These are phyloP conservation scores for Autographa pulchrina DNA, from an alignment of 2,888 invertebrate species.

Conservation along the genomic window DNA sequence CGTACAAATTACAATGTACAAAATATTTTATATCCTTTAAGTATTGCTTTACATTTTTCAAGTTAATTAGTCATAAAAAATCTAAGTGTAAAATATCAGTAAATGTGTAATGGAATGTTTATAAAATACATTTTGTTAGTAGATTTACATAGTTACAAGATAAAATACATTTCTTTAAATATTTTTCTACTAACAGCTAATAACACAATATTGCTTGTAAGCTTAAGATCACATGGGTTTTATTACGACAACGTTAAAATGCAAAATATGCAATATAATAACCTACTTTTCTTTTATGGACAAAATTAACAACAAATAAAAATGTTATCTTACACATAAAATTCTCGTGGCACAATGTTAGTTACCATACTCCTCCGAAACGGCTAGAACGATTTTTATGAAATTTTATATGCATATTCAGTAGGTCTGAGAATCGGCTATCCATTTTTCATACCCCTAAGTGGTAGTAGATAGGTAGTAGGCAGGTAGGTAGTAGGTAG, in stretches of 20 bases:
- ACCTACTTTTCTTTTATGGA: too few species aligned
- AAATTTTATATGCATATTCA: too few species aligned
- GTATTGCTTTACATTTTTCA: conserved; percentile 18
- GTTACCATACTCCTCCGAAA: too few species aligned
- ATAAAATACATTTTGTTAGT: conserved; percentile 30
- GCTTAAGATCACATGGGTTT: conserved; percentile 14
- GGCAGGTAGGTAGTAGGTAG: too few species aligned
- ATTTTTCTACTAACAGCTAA: conserved; percentile 33
- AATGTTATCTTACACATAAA: too few species aligned
- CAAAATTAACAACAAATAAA: too few species aligned
- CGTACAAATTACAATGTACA: conserved; percentile 13
- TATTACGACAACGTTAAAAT: background rate
- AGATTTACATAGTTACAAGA: conserved; percentile 18
- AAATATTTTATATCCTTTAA: conserved; percentile 8
- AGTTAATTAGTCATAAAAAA: conserved; percentile 19
- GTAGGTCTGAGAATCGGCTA: too few species aligned
- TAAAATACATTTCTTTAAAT: conserved; percentile 47
- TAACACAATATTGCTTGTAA: conserved; percentile 12
- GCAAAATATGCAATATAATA: too few species aligned
- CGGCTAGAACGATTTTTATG: too few species aligned
- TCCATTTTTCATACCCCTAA: too few species aligned
- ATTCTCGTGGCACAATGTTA: too few species aligned
- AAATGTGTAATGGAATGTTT: conserved; percentile 36
- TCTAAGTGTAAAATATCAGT: background rate
- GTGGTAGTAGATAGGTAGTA: too few species aligned